These are phyloP conservation scores for Salvelinus namaycush DNA, from an alignment of 2,113 vertebrate species.

Conservation along the genomic window DNA sequence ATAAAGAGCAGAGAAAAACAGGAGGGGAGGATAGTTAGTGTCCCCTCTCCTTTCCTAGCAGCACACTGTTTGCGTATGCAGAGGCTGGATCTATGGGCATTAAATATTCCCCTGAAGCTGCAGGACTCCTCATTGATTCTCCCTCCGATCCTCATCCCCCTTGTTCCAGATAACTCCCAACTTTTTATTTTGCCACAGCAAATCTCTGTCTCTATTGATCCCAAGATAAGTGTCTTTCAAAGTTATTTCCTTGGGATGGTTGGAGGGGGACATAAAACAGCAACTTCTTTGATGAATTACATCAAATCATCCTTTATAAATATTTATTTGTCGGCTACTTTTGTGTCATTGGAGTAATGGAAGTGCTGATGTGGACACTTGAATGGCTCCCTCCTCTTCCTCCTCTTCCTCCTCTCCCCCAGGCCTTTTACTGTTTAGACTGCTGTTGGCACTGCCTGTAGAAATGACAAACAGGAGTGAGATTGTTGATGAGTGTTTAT, in stretches of 20 bases:
- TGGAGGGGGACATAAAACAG: slow-evolving; percentile 38
- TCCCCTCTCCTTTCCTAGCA: no score
- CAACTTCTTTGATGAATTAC: slow-evolving; percentile 53
- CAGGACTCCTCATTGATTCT: slow-evolving; percentile 47
- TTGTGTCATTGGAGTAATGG: slow-evolving; percentile 50
- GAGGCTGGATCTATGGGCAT: slow-evolving; percentile 33
- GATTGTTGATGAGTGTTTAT: slow-evolving; percentile 35
- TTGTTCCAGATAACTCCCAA: slow-evolving; percentile 33
- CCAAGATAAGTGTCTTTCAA: slow-evolving; percentile 43
- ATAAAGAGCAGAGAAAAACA: neutral
- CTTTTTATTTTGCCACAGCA: slow-evolving; percentile 41
- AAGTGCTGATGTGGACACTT: slow-evolving; percentile 43
- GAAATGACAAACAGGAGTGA: slow-evolving; percentile 18
- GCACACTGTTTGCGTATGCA: no score
- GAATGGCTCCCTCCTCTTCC: neutral
- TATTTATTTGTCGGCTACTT: slow-evolving; percentile 61
- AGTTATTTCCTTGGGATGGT: slow-evolving; percentile 44
- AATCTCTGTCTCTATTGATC: slow-evolving; percentile 49
- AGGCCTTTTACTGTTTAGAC: neutral
- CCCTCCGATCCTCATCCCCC: slow-evolving; percentile 3
- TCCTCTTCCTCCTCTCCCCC: neutral
- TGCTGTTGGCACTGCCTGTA: slow-evolving; percentile 17
- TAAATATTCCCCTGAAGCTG: slow-evolving; percentile 52
- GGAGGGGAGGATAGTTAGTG: neutral
- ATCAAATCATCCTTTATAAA: slow-evolving; percentile 50